Evolutionary conservation across 2,797 vertebrate genomes (phyloP).

Genomic region (Thunnus albacares): DNA sequence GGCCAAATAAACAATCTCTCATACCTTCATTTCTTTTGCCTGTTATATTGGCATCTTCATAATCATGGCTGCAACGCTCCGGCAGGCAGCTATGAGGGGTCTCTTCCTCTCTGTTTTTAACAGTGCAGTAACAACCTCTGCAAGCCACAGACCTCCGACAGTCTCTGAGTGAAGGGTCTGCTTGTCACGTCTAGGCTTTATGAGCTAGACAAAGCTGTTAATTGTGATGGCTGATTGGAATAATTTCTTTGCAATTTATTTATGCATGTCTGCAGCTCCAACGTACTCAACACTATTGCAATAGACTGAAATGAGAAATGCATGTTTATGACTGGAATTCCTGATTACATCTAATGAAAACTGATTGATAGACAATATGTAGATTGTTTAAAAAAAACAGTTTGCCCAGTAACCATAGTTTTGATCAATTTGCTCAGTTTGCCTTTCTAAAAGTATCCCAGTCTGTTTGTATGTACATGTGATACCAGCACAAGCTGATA

Average conservation of each 20-base stretch:
- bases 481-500: not conserved
- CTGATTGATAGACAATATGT: not conserved
- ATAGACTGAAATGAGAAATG: conserved; percentile 32
- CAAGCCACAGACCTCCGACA: conserved; percentile 53
- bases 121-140: conserved; percentile 61
- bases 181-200: conserved; percentile 55
- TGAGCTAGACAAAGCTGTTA: conserved; percentile 52
- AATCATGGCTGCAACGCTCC: conserved; percentile 67
- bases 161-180: conserved; percentile 59
- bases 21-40: conserved; percentile 59
- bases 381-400: not conserved
- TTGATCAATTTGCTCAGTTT: conserved; percentile 9
- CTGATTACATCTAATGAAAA: conserved; percentile 33
- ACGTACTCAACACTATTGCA: conserved; percentile 24
- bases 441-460: not conserved
- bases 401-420: not conserved
- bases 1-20: conserved; percentile 55
- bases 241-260: conserved; percentile 40
- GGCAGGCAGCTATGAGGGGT: conserved; percentile 43
- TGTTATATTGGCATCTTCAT: conserved; percentile 66
- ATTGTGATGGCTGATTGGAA: conserved; percentile 58
- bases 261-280: conserved; percentile 41
- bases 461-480: not conserved
- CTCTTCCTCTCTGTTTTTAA: conserved; percentile 40
- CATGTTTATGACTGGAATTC: conserved; percentile 43